phyloP scores from a whole-genome alignment of 2,888 invertebrate genomes.

The Drosophila percnosoma region DNA sequence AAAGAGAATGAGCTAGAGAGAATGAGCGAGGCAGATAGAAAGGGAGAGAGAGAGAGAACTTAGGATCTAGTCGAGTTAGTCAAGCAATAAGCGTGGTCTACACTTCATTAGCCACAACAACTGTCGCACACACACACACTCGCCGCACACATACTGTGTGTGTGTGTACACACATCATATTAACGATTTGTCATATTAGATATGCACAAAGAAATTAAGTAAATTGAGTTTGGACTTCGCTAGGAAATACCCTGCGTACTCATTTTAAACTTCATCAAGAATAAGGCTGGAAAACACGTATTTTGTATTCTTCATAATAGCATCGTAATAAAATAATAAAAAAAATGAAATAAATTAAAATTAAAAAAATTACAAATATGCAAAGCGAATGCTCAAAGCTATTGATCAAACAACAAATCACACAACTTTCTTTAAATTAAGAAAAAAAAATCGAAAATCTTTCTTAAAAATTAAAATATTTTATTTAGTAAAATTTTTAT shows the following conservation, averaged over 20 bases:
- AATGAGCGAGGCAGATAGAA: background rate
- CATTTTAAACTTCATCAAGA: background rate
- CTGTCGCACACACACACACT: slow-evolving; percentile 22
- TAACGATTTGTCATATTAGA: slow-evolving; percentile 62
- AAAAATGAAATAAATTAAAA: background rate
- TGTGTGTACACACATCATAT: slow-evolving; percentile 34
- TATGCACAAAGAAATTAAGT: slow-evolving; percentile 48
- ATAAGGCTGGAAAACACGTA: background rate
- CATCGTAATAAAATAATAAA: background rate
- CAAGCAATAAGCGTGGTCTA: slow-evolving; percentile 57
- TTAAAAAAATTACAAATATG: background rate
- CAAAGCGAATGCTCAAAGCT: background rate
- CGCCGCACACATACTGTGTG: too few relatives aligned
- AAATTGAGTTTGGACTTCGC: slow-evolving; percentile 9
- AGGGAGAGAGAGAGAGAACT: background rate
- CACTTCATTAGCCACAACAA: slow-evolving; percentile 63
- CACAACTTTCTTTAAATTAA: background rate
- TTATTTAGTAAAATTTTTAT: background rate
- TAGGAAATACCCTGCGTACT: slow-evolving; percentile 8
- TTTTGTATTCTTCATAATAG: background rate
- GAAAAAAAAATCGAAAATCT: background rate
- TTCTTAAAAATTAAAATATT: background rate
- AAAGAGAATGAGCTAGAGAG: background rate
- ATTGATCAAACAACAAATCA: background rate
- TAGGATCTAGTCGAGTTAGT: slow-evolving; percentile 37